Percentiles rank a stretch among this genome's conserved stretches.
phyloP scores from a whole-genome alignment of 1,140 invertebrate species.

The Onthophagus taurus region DNA sequence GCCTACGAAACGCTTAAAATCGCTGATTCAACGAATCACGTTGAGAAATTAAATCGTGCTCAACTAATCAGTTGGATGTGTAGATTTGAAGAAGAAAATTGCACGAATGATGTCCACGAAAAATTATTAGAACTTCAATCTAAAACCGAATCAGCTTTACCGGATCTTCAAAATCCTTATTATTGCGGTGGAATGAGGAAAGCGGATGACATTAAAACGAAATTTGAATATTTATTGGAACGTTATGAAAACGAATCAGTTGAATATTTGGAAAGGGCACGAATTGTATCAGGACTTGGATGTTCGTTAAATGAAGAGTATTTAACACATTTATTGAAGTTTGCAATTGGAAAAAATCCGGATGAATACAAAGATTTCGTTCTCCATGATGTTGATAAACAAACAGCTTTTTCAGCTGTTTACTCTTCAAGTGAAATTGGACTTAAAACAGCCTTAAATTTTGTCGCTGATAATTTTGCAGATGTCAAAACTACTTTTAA shows the following conservation, averaged over 20 bases:
- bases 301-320: background rate
- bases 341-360: too few species aligned
- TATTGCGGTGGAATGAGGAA: conserved; percentile 9
- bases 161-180: conserved; percentile 1
- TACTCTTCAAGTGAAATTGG: too few species aligned
- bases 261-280: conserved; percentile 3
- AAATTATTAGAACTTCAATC: background rate
- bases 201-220: background rate
- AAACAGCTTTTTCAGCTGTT: too few species aligned
- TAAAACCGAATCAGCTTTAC: background rate
- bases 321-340: too few species aligned
- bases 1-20: background rate
- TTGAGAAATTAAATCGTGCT: background rate
- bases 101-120: background rate
- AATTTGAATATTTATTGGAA: background rate
- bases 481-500: too few species aligned
- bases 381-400: too few species aligned
- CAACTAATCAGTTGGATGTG: conserved; percentile 4
- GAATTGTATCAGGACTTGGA: conserved; percentile 2
- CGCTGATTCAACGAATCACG: background rate
- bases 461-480: too few species aligned
- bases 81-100: background rate
- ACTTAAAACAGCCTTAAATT: too few species aligned
- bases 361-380: too few species aligned
- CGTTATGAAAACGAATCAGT: background rate